phyloP scores from a whole-genome alignment of 2,797 vertebrate species.

The Apodemus agrarius region DNA sequence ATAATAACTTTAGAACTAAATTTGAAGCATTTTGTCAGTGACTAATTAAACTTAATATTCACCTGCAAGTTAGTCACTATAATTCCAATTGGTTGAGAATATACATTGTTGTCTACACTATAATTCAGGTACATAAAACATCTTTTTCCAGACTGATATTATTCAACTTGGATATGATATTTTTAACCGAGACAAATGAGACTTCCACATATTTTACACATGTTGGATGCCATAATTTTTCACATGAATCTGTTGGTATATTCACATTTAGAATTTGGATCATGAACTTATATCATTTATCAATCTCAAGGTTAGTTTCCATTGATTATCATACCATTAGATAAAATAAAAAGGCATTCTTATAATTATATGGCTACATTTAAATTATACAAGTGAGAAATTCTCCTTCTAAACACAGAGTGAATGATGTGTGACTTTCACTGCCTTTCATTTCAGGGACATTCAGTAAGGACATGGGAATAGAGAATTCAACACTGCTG shows the following conservation, averaged over 20 bases:
- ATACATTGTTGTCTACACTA: not conserved
- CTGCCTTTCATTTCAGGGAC: not conserved
- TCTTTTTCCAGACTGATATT: not conserved
- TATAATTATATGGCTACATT: not conserved
- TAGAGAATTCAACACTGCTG: conserved; percentile 23
- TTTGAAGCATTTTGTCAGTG: not conserved
- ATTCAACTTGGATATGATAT: no score
- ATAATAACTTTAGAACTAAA: not conserved
- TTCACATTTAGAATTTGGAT: not conserved
- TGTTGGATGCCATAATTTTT: not conserved
- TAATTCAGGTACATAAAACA: not conserved
- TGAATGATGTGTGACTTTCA: not conserved
- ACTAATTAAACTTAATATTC: not conserved
- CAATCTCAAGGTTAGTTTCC: not conserved
- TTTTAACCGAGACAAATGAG: not conserved
- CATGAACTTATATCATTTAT: not conserved
- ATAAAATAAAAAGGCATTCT: not conserved
- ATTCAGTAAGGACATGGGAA: conserved; percentile 2
- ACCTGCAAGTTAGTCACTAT: not conserved
- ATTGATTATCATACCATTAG: not conserved
- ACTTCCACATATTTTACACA: not conserved
- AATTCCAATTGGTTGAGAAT: not conserved
- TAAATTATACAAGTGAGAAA: not conserved
- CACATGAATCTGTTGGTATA: not conserved
- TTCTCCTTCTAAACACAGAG: not conserved